Evolutionary conservation across 2,113 vertebrate genomes (phyloP).

Genomic region (Notarius lentiginosus): DNA sequence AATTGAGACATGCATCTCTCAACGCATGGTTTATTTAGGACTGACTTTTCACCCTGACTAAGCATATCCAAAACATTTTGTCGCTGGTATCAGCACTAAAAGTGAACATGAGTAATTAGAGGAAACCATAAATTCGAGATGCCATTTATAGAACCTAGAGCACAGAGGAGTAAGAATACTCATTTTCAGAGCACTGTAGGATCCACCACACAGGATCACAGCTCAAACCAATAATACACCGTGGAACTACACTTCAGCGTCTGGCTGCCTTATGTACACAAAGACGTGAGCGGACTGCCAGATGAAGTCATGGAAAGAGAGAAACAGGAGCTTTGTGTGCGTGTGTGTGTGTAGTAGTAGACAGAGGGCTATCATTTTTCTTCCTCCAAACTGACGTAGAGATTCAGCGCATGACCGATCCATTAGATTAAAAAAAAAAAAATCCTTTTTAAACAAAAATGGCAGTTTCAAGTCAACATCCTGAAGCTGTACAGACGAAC

Average conservation of each 20-base stretch:
- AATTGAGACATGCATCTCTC: neutral
- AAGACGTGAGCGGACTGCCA: conserved; percentile 44
- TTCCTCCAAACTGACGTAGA: conserved; percentile 28
- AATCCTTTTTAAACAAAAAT: conserved; percentile 20
- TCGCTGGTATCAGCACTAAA: neutral
- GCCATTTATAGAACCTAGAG: neutral
- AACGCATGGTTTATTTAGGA: neutral
- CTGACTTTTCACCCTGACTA: neutral
- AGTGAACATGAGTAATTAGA: neutral
- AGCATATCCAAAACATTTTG: neutral
- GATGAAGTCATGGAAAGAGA: conserved; percentile 55
- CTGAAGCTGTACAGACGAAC: neutral
- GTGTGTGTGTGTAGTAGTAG: conserved; percentile 28
- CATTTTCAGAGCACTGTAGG: neutral
- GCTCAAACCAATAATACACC: conserved; percentile 17
- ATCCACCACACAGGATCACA: neutral
- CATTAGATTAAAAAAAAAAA: conserved; percentile 6
- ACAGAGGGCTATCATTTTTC: conserved; percentile 46
- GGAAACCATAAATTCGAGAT: neutral
- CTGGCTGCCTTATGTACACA: conserved; percentile 51
- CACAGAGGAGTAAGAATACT: neutral
- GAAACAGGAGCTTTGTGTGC: conserved; percentile 46
- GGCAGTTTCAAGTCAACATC: conserved; percentile 11
- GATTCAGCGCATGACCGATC: conserved; percentile 22
- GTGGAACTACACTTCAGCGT: conserved; percentile 33